Conservation (phyloP, 1,140 invertebrate genomes). For the Trypoxylus dichotomus region DNA sequence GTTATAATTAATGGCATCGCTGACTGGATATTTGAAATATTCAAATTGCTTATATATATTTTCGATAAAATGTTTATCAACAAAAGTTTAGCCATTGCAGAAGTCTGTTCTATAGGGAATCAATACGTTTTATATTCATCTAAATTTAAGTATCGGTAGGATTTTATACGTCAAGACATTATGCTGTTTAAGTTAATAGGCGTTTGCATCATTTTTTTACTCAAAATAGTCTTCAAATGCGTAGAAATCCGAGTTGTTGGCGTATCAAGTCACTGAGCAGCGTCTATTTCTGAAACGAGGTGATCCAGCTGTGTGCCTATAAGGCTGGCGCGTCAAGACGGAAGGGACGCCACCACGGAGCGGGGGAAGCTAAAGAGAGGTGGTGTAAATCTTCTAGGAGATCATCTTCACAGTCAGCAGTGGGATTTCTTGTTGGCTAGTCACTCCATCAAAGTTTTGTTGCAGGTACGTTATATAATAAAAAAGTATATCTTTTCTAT, state of each 20-base stretch:
- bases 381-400: slow-evolving; percentile 29
- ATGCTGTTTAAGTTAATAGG: background rate
- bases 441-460: slow-evolving; percentile 50
- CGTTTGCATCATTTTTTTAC: slow-evolving; percentile 5
- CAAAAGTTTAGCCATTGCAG: too few relatives aligned
- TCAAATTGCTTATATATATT: too few relatives aligned
- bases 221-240: slow-evolving; percentile 19
- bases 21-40: too few relatives aligned
- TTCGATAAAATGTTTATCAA: too few relatives aligned
- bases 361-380: slow-evolving; percentile 9
- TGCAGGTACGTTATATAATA: slow-evolving; percentile 43
- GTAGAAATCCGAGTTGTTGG: background rate
- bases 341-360: slow-evolving; percentile 32
- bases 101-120: too few relatives aligned
- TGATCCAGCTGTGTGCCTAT: slow-evolving; percentile 36
- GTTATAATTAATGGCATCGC: too few relatives aligned
- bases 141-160: too few relatives aligned
- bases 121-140: too few relatives aligned
- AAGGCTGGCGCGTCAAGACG: slow-evolving; percentile 36
- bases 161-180: background rate
- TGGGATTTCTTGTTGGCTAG: slow-evolving; percentile 59
- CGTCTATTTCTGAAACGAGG: slow-evolving; percentile 40
- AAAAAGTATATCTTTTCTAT: background rate
- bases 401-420: slow-evolving; percentile 57
- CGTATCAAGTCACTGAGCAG: slow-evolving; percentile 4